Base-by-base conservation (phyloP, 2,888 invertebrate genomes). In the Gandaritis pyraliata region DNA sequence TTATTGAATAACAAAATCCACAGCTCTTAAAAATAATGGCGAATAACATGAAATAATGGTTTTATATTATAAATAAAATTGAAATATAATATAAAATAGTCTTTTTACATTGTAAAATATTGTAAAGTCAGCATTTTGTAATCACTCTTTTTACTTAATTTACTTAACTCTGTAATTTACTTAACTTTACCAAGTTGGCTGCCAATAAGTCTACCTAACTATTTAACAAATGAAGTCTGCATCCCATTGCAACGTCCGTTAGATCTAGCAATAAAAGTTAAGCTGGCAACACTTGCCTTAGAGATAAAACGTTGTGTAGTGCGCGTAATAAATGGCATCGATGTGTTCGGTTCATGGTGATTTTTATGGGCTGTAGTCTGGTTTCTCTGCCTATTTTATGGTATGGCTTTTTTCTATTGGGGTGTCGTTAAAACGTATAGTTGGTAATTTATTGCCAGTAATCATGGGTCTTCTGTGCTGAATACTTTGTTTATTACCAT, bases 311-410 rank as follows among this genome's bases (percentile, higher is more conserved):
- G 66, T 67, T 66, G 66, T 58, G 64, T 58, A 58, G 64, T 51
- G 46, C 46, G 36, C 29, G 51, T 64, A 62, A 66, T 64, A 64
- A 62, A 65, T 65, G 57, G 64, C 58, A 56, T 46, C 62, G 47
- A 58, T 66, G 63, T 66, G 64, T 64, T 66, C 64, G 61, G 65
- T 71, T 67, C 64, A 69, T 67, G 65, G 65, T 61, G 62, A 64
- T 69, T 69, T 70, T 71, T 70, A 70, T 66, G 52, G 59, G 69
- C 53, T 50, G 58, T 65, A 64, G 67, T 67, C 67, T 65, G 62
- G 60, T 64, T 60, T 58, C 59, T 36, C 51, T 38, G 43, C 45
- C 39, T 38, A 45, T 64, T 64, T 64, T 56, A 59, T 56, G 55
- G 53, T 52, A 39, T 46, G 58, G 58, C 57, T 57, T 64, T 61